These are phyloP conservation scores for Enteromius afrohamiltoni DNA, from an alignment of 2,797 vertebrate genomes.

Conservation along the genomic window DNA sequence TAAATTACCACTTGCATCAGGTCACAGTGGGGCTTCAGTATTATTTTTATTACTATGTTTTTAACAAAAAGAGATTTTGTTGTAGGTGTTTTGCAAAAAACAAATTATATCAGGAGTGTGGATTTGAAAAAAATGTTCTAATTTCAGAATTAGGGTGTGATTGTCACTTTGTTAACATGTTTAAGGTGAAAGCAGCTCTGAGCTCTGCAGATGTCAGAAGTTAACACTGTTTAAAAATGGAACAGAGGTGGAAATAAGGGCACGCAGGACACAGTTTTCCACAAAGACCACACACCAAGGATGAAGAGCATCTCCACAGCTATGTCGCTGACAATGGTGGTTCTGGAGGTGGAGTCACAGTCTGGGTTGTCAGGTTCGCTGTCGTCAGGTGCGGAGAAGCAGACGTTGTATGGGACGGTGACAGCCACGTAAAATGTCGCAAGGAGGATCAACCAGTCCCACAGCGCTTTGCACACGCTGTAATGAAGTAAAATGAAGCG, in stretches of 20 bases:
- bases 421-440: conserved; percentile 95
- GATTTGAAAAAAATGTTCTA: not conserved
- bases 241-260: not conserved
- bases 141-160: not conserved
- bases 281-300: conserved; percentile 78
- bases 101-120: not conserved
- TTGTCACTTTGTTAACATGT: conserved; percentile 50
- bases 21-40: not conserved
- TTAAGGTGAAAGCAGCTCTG: conserved; percentile 25
- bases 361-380: conserved; percentile 69
- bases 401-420: conserved; percentile 94
- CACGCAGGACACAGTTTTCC: not conserved
- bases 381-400: conserved; percentile 83
- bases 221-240: conserved; percentile 33
- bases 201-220: not conserved
- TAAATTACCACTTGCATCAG: not conserved
- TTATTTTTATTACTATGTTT: not conserved
- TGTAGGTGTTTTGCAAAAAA: not conserved
- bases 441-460: conserved; percentile 95
- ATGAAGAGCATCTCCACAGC: conserved; percentile 97
- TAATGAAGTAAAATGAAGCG: conserved; percentile 96
- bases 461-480: conserved; percentile 92
- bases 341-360: conserved; percentile 79
- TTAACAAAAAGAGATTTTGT: not conserved
- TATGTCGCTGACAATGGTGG: conserved; percentile 90